A percentile compares a stretch with the other conserved stretches of the same genome.
These are phyloP conservation scores for Nephrotoma guestfalica DNA, from an alignment of 2,888 invertebrate species.

Conservation along the genomic window DNA sequence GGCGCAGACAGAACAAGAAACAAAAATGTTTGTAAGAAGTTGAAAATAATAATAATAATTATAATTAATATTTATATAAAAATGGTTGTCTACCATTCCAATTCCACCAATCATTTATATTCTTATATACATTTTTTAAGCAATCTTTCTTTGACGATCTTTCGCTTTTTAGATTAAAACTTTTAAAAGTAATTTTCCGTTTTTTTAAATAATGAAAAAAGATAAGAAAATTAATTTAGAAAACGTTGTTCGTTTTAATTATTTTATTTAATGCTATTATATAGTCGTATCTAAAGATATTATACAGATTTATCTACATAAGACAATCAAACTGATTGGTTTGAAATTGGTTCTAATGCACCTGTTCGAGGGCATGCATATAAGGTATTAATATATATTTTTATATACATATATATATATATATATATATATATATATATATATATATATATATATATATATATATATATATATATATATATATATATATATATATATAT, in stretches of 20 bases:
- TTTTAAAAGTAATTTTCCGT: not conserved
- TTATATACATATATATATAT: too few relatives aligned
- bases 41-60: not conserved
- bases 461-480: too few relatives aligned
- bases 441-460: too few relatives aligned
- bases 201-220: not conserved
- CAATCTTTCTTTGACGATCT: not conserved
- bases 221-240: not conserved
- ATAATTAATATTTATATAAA: not conserved
- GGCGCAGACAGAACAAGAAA: not conserved
- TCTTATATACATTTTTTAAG: not conserved
- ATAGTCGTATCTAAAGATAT: not conserved
- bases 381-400: too few relatives aligned
- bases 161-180: not conserved
- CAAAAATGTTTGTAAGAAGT: not conserved
- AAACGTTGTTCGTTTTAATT: not conserved
- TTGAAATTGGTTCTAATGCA: not conserved
- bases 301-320: not conserved
- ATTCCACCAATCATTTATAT: not conserved
- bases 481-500: too few relatives aligned
- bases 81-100: not conserved
- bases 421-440: too few relatives aligned
- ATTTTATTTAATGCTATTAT: not conserved
- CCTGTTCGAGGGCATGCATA: not conserved
- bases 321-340: not conserved